phyloP scores from a whole-genome alignment of 1,140 invertebrate species.

The Caenorhabditis inopinata region DNA sequence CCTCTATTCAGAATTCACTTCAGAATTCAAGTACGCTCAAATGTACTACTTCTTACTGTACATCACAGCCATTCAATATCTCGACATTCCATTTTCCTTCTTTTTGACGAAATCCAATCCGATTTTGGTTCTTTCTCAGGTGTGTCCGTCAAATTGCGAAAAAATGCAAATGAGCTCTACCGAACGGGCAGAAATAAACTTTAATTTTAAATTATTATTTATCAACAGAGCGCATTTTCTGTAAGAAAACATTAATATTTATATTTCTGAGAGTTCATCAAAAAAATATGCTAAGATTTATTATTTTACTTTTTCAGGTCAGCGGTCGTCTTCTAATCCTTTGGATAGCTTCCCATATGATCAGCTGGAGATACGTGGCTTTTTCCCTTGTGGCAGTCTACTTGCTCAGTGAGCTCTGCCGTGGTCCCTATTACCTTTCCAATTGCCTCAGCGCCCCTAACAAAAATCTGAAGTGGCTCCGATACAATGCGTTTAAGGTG shows the following conservation, averaged over 20 bases:
- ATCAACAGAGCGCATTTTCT: too few relatives aligned
- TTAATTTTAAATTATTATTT: too few relatives aligned
- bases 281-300: too few relatives aligned
- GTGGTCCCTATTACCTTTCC: neutral
- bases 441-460: neutral
- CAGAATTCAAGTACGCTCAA: neutral
- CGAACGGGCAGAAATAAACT: too few relatives aligned
- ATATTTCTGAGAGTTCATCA: too few relatives aligned
- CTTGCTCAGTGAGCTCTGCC: constrained; percentile 17
- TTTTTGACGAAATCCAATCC: neutral
- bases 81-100: constrained; percentile 16
- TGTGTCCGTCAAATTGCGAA: too few relatives aligned
- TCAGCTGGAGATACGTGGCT: neutral
- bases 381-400: neutral
- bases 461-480: neutral
- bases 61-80: neutral
- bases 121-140: neutral
- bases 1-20: neutral
- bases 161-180: too few relatives aligned
- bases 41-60: neutral
- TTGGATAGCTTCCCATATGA: neutral
- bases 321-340: neutral
- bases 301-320: neutral
- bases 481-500: constrained; percentile 2
- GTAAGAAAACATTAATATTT: too few relatives aligned